These are phyloP conservation scores for Nezara viridula DNA, from an alignment of 2,888 invertebrate species.

Conservation along the genomic window DNA sequence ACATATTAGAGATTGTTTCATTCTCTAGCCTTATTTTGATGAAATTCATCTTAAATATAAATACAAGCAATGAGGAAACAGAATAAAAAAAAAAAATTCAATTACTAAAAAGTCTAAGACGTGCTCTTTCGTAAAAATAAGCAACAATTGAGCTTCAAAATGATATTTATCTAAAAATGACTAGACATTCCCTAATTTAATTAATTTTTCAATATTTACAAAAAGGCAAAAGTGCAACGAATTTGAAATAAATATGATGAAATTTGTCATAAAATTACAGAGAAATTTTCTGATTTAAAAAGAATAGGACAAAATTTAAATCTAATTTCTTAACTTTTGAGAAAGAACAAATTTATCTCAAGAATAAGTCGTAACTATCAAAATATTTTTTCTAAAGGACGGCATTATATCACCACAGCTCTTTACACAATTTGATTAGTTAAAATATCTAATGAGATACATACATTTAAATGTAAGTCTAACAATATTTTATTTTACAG, in stretches of 20 bases:
- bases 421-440: background rate
- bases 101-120: background rate
- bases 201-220: background rate
- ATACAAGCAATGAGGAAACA: background rate
- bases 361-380: background rate
- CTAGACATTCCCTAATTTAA: background rate
- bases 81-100: background rate
- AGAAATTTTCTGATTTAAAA: background rate
- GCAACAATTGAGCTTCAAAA: slow-evolving; percentile 13
- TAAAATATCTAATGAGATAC: background rate
- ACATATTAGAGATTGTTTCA: background rate
- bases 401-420: slow-evolving; percentile 41
- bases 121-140: background rate
- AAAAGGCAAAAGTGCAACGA: background rate
- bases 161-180: background rate
- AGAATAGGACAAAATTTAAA: background rate
- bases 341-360: background rate
- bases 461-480: background rate
- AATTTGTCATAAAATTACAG: background rate
- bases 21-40: background rate
- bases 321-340: background rate
- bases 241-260: background rate
- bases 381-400: slow-evolving; percentile 36
- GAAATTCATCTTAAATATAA: background rate
- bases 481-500: background rate